phyloP scores from a whole-genome alignment of 2,888 invertebrate species.

The Oscheius sp. region DNA sequence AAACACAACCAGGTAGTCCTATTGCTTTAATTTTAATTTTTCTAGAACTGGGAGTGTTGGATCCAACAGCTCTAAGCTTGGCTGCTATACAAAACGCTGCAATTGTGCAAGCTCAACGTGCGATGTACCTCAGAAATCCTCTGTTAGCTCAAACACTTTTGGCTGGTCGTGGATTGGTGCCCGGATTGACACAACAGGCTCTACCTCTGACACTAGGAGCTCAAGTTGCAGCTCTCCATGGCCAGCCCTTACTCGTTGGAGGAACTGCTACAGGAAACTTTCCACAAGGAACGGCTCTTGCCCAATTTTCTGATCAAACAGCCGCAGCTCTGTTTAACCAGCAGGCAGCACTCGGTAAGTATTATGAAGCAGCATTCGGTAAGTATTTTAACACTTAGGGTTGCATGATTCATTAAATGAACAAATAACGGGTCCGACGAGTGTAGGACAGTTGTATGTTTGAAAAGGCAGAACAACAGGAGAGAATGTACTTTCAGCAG shows the following conservation, averaged over 20 bases:
- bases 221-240: conserved; percentile 34
- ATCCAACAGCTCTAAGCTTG: conserved; percentile 37
- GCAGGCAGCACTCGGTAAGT: conserved; percentile 43
- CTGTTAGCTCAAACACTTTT: conserved; percentile 42
- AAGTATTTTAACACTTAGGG: background rate
- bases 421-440: background rate
- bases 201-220: background rate
- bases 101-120: conserved; percentile 37
- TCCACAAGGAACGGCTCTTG: background rate
- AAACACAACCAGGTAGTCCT: conserved; percentile 48
- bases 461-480: too few relatives aligned
- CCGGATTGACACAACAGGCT: conserved; percentile 14
- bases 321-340: conserved; percentile 42
- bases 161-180: conserved; percentile 31
- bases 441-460: background rate
- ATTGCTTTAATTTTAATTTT: background rate
- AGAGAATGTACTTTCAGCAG: conserved; percentile 17
- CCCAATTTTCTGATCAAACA: conserved; percentile 28
- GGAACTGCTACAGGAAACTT: background rate
- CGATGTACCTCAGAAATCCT: conserved; percentile 43
- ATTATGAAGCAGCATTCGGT: background rate
- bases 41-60: conserved; percentile 36
- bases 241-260: conserved; percentile 45
- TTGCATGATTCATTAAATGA: too few relatives aligned
- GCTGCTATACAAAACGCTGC: conserved; percentile 42